Base-by-base conservation (phyloP, 1,140 invertebrate genomes). In the Mya arenaria region DNA sequence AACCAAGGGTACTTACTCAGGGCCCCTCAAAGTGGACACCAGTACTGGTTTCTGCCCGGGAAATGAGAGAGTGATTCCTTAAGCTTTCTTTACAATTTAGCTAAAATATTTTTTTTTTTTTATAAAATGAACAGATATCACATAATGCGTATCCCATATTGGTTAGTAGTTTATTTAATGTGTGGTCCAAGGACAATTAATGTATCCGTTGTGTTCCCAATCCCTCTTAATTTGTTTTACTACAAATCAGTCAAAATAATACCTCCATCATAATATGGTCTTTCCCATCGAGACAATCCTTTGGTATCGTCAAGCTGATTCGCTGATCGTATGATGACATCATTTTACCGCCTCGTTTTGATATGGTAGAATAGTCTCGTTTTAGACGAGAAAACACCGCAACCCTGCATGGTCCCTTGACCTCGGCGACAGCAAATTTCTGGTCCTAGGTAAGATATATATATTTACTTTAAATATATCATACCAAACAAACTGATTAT, bases 331-430 rank as follows among this genome's bases (percentile, higher is more conserved):
- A 89, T 6, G 87, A 89, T 77, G 90, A 92, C 13, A 77, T 82
- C 19, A 91, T 52, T 78, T 89, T 90, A 10, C 84, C 80, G 44
- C 83, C 60, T 68, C 81, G 74, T 71, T 87, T 89, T 4, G 81
- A 75, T 8, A 92, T 72, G 0, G 85, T 86, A n/a, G 88, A 73
- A 69, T 89, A 90, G 77, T 92, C 92, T 84, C 87, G 72, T 69
- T 92, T 92, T 23, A 90, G 83, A 39, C 90, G 80, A 15, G 90
- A 88, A 78, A 92, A 90, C 0, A 92, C 90, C 23, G 89, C 86
- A 55, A 92, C 72, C 19, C 81, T 87, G 8, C 87, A 75, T 41
- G 86, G 85, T 10, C 60, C 34, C n/a, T 82, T 84, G 6, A 89
- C 71, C 68, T 91, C 88, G 39, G 87, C 89, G 66, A 92, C 90